Base-by-base conservation (phyloP, 2,113 vertebrate species). In the Esox niger region DNA sequence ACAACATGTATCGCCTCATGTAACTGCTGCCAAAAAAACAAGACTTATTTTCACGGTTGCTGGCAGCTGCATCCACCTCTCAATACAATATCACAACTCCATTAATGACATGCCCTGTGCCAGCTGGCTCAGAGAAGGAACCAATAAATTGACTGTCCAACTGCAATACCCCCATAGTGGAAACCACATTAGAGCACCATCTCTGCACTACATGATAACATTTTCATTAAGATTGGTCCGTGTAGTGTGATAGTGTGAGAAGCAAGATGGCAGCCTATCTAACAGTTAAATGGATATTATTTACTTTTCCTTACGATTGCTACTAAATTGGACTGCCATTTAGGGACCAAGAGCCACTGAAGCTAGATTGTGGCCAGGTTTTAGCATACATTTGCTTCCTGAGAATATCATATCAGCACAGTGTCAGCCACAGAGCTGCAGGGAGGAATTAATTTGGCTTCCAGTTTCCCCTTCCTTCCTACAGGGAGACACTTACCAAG, bases 401-500 rank as follows among this genome's bases (percentile, higher is more conserved):
- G 70, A 64, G 73, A 76, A 77, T 77, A 79, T 82, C 66, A 82
- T 72, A 66, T 75, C 70, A 72, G 55, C 68, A 64, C 43, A 25
- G 64, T 62, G 69, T 74, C 82, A 74, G 56, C 79, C 78, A 70
- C 71, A 75, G 69, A 31, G 65, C 80, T 75, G 63, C 73, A 62
- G 71, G 52, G 62, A 58, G 70, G 76, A 77, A 74, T 80, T 79
- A 73, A 67, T 78, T 80, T 77, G 74, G 69, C 80, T 81, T 54
- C n/a, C 31, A 64, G 68, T 77, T 74, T 64, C 26, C 54, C 25
- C 59, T 62, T 52, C 74, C 68, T 61, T 77, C 75, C 70, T 74
- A 67, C 70, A 55, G 62, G 67, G 79, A 80, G 76, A 80, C 71
- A 84, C 73, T 86, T 79, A 79, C 71, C 73, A 82, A 64, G 6